phyloP scores from a whole-genome alignment of 2,888 invertebrate genomes.

The Ellobium chinense region DNA sequence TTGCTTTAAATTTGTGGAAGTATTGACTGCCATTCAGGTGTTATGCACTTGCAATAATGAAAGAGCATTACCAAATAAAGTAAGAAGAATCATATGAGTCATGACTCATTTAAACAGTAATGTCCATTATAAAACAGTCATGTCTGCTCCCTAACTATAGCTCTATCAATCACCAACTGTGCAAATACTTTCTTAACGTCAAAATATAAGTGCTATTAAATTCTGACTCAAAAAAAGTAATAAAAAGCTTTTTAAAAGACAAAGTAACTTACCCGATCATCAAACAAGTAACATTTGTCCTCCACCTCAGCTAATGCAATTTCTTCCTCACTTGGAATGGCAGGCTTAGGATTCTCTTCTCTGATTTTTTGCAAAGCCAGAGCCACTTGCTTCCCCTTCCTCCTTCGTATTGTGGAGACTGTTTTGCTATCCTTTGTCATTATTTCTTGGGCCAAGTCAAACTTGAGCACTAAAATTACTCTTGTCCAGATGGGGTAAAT shows the following conservation, averaged over 20 bases:
- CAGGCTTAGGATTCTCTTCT: constrained; percentile 31
- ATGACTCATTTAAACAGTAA: no score
- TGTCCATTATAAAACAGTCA: no score
- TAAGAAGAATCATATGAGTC: no score
- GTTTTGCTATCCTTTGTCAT: constrained; percentile 72
- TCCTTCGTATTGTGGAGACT: constrained; percentile 70
- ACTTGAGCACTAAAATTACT: not conserved
- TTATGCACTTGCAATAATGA: no score
- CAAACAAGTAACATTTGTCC: constrained; percentile 57
- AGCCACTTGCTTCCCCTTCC: constrained; percentile 58
- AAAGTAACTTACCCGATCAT: constrained; percentile 50
- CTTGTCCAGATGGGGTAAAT: no score
- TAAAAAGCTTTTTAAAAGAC: not conserved
- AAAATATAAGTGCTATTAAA: not conserved
- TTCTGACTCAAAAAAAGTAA: not conserved
- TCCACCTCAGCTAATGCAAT: constrained; percentile 47
- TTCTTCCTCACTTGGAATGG: constrained; percentile 39
- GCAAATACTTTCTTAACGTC: no score
- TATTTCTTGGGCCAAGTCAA: not conserved
- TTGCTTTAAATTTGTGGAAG: no score
- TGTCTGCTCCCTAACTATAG: no score
- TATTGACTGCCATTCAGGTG: no score
- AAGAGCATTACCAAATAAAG: no score
- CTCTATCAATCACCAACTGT: no score
- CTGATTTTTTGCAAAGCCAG: constrained; percentile 48